Evolutionary conservation across 2,797 vertebrate species (phyloP).

Genomic region (Anabacerthia variegaticeps): DNA sequence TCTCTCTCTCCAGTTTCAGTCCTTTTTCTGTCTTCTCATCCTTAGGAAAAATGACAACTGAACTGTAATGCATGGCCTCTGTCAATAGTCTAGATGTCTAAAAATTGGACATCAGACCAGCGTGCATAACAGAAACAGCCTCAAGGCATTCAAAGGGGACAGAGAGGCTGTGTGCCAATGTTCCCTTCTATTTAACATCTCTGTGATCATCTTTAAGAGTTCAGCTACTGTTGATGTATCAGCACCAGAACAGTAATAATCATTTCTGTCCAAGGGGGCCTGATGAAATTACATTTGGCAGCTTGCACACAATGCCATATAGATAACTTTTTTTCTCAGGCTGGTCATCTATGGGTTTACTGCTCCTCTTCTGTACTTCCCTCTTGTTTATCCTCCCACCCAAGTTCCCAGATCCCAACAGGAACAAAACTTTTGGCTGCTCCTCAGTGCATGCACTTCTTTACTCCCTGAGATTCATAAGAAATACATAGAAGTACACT

Average conservation of each 20-base stretch:
- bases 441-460: not conserved
- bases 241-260: not conserved
- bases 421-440: not conserved
- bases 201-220: not conserved
- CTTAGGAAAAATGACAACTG: not conserved
- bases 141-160: not conserved
- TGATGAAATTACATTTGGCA: not conserved
- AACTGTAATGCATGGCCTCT: not conserved
- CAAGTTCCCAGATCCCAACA: not conserved
- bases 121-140: not conserved
- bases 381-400: not conserved
- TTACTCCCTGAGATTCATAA: not conserved
- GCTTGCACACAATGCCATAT: accelerated
- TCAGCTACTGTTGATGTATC: not conserved
- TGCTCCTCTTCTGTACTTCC: not conserved
- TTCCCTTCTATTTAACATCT: not conserved
- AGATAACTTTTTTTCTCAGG: not conserved
- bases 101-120: not conserved
- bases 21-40: not conserved
- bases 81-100: not conserved
- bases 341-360: accelerated
- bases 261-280: not conserved
- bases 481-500: not conserved
- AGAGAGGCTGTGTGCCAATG: not conserved
- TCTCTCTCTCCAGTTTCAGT: not conserved